Base-by-base conservation (phyloP, 2,888 invertebrate genomes). In the Eucera pruinosa region DNA sequence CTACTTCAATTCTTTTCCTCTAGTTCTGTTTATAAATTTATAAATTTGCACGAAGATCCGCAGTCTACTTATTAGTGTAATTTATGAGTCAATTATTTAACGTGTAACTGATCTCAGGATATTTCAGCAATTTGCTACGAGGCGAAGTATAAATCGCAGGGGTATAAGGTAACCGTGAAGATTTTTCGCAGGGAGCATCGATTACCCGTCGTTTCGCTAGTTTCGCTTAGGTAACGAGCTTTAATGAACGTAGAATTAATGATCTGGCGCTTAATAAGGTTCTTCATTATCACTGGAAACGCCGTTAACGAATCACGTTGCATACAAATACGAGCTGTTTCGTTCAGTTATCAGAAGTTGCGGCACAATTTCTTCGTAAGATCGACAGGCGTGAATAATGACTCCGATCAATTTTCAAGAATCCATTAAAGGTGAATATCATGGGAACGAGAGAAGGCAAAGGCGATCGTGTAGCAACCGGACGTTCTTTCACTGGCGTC, bases 231-330 rank as follows among this genome's bases (percentile, higher is more conserved):
- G 66, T 57, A 75, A 75, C 61, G 13, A 62, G 58, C 20, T 69
- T 39, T 27, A 57, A 76, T 50, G 61, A 65, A 61, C 36, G 61
- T 61, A 69, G 52, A 61, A 78, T 70, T 78, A 77, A 76, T 66
- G 77, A 77, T 23, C 60, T 15, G 27, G 6, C 23, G 33, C n/a
- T 78, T 70, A 77, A 78, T 78, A 69, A 65, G 52, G 55, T 47
- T 66, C 50, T 66, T 69, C 77, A 39, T 78, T 69, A 77, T 65
- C 69, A 15, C 45, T n/a, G 36, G 25, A 4, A 55, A 33, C 23
- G 20, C 45, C 47, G 55, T 48, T 50, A 61, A 55, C 60, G 55
- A 60, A 60, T 50, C 60, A 52, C 11, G 45, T 60, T 54, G 54
- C 76, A 60, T 61, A 65, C 50, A 76, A 78, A 78, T 69, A 61